Conservation (phyloP, 2,113 vertebrate genomes). For the Scatophagus argus region DNA sequence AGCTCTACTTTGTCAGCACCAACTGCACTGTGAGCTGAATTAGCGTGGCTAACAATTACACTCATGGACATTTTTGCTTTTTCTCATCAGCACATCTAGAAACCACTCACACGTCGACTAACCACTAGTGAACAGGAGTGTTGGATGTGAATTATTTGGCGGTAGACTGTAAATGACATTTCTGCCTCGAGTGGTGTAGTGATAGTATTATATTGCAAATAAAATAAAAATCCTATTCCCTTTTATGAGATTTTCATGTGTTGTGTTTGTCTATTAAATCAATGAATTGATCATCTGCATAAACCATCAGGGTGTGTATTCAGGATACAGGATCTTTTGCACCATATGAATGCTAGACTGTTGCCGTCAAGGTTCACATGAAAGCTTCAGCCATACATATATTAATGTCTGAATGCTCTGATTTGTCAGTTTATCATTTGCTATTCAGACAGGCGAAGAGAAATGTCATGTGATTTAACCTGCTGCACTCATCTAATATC, state of each 20-base stretch:
- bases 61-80: conserved; percentile 27
- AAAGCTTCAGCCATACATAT: neutral
- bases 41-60: conserved; percentile 12
- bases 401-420: conserved; percentile 19
- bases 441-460: conserved; percentile 30
- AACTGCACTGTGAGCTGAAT: conserved; percentile 17
- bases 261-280: conserved; percentile 53
- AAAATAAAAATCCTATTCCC: conserved; percentile 62
- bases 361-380: neutral
- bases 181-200: conserved; percentile 61
- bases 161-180: conserved; percentile 60
- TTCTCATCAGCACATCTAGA: conserved; percentile 48
- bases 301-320: neutral
- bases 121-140: conserved; percentile 77
- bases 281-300: neutral
- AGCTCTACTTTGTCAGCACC: conserved; percentile 14
- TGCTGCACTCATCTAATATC: conserved; percentile 33
- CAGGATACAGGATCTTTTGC: neutral
- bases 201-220: conserved; percentile 55
- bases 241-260: conserved; percentile 50
- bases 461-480: conserved; percentile 39
- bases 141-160: conserved; percentile 71
- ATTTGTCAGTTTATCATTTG: conserved; percentile 35
- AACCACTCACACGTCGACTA: conserved; percentile 70
- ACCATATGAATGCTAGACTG: neutral